Percentiles rank a stretch among this genome's conserved stretches.
phyloP scores from a whole-genome alignment of 64 coral and sea anemone genomes.

The Dendrophyllia cribrosa region DNA sequence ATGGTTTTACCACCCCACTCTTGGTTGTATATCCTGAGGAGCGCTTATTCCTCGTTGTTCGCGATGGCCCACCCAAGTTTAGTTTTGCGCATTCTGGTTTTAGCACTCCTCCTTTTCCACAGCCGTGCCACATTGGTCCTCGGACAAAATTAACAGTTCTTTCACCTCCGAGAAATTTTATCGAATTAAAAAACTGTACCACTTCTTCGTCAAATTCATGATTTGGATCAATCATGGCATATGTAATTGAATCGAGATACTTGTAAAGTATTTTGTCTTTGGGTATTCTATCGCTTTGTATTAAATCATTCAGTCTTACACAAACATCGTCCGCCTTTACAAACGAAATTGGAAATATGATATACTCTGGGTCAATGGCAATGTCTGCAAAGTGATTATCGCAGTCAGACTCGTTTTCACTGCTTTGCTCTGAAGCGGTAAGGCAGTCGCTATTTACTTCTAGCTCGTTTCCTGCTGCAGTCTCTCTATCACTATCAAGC shows the following conservation, averaged over 20 bases:
- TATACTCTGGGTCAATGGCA: slow-evolving; percentile 63
- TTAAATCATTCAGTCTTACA: slow-evolving; percentile 68
- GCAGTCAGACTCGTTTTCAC: not conserved
- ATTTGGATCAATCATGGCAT: slow-evolving; percentile 73
- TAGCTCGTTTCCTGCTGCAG: not conserved
- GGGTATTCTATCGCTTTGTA: slow-evolving; percentile 57
- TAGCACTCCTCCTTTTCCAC: slow-evolving; percentile 37
- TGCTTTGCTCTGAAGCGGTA: slow-evolving; percentile 23
- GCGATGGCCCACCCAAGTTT: slow-evolving; percentile 61
- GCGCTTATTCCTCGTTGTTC: slow-evolving; percentile 64
- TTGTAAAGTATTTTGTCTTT: slow-evolving; percentile 88
- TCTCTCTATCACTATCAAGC: slow-evolving; percentile 22
- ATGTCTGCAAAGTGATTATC: slow-evolving; percentile 18
- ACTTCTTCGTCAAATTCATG: slow-evolving; percentile 77
- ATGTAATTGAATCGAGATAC: slow-evolving; percentile 61
- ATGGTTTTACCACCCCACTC: slow-evolving; percentile 68
- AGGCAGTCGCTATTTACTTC: not conserved
- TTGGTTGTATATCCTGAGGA: slow-evolving; percentile 70
- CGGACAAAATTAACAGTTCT: slow-evolving; percentile 78
- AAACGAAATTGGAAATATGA: slow-evolving; percentile 58
- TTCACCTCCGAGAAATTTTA: slow-evolving; percentile 73
- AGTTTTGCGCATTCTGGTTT: slow-evolving; percentile 58
- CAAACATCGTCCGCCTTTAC: slow-evolving; percentile 66
- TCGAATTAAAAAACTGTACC: slow-evolving; percentile 76
- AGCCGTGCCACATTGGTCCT: slow-evolving; percentile 69